Base-by-base conservation (phyloP, 2,113 vertebrate species). In the Pygoscelis antarcticus region DNA sequence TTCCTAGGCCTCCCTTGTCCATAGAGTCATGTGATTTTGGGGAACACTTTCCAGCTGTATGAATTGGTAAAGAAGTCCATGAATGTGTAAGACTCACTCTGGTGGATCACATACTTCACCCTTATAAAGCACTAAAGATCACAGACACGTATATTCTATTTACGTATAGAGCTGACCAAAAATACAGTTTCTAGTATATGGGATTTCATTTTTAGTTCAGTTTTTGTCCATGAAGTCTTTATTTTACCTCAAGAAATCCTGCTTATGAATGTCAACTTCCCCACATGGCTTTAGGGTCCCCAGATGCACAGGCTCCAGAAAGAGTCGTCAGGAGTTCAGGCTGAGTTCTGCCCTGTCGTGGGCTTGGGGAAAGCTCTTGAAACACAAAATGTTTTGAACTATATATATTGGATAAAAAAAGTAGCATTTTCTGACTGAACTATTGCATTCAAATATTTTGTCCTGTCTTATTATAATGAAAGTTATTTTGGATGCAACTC, bases 311-410 rank as follows among this genome's bases (percentile, higher is more conserved):
- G 27, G 7, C 11, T 94, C 8, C 36, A 54, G 27, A 34, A 66
- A 72, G 16, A 54, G 6, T 12, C 7, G 6, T 47, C 6, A 16
- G 21, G 27, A 77, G 10, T 61, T 87, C 38, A 75, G 58, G 9
- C 10, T 34, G 25, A 75, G 25, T 66, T 55, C 17, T 82, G 30
- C 4, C 21, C 27, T 71, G 15, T 19, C 9, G 2, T 30, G 26
- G 13, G 10, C 13, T 86, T 86, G 13, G 8, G 22, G 26, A 87
- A 85, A 71, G 21, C 11, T 80, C 42, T 78, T 70, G 82, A 90
- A 93, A 74, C 55, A 80, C 0, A 2, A 60, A 13, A 14, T n/a
- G 3, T 16, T 71, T 85, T 82, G 17, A 71, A 72, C 0, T 0
- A 82, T 42, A 60, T 38, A 46, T 75, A 54, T 27, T 54, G 6